These are phyloP conservation scores for Mesocentrotus franciscanus DNA, from an alignment of 53 echinoderm and acorn worm genomes.

Conservation along the genomic window DNA sequence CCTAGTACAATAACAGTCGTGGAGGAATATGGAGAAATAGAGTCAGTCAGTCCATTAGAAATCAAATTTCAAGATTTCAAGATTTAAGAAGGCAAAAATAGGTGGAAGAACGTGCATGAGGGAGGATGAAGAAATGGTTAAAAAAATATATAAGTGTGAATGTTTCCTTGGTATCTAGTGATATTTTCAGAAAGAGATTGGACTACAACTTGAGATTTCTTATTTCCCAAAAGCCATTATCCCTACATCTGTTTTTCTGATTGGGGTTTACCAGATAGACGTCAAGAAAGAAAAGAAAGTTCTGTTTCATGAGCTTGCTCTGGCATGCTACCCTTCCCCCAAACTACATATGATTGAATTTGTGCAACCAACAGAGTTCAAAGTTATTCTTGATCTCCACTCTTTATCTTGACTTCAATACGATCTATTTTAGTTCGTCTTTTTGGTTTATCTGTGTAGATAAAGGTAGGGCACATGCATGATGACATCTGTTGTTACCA, in stretches of 20 bases:
- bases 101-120: too few relatives aligned
- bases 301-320: not conserved
- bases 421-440: not conserved
- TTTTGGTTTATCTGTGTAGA: not conserved
- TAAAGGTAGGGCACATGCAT: not conserved
- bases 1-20: too few relatives aligned
- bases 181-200: not conserved
- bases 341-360: not conserved
- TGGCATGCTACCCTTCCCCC: not conserved
- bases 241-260: slow-evolving; percentile 39
- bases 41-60: too few relatives aligned
- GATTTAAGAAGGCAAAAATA: too few relatives aligned
- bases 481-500: not conserved
- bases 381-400: not conserved
- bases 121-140: too few relatives aligned
- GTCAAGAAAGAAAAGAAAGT: not conserved
- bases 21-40: too few relatives aligned
- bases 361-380: not conserved
- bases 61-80: too few relatives aligned
- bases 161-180: not conserved
- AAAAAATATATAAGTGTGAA: not conserved
- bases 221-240: not conserved
- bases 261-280: not conserved
- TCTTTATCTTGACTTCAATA: slow-evolving; percentile 5
- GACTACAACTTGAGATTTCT: not conserved